phyloP scores from a whole-genome alignment of 2,888 invertebrate genomes.

The Hydraecia micacea region DNA sequence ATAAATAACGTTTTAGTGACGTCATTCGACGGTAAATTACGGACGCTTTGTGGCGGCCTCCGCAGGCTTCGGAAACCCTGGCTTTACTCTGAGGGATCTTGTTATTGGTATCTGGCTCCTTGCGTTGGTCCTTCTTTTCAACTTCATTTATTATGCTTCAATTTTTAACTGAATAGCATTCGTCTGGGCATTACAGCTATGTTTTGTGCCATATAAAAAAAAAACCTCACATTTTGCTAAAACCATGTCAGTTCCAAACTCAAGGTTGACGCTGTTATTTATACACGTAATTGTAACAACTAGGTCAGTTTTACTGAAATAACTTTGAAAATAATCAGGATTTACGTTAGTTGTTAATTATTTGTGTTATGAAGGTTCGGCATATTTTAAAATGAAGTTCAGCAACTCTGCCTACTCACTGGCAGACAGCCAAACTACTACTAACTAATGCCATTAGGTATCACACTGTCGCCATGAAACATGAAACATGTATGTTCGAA shows the following conservation, averaged over 20 bases:
- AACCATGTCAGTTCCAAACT: slow-evolving; percentile 2
- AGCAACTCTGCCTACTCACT: slow-evolving; percentile 64
- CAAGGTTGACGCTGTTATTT: slow-evolving; percentile 25
- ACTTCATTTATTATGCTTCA: neutral
- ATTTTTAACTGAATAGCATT: neutral
- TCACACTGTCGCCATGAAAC: slow-evolving; percentile 65
- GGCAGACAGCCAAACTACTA: slow-evolving; percentile 68
- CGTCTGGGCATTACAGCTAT: neutral
- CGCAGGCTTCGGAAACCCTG: neutral
- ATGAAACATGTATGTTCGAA: slow-evolving; percentile 64
- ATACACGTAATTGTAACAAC: slow-evolving; percentile 40
- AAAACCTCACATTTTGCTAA: neutral
- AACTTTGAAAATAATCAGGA: slow-evolving; percentile 49
- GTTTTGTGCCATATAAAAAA: neutral
- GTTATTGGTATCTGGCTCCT: neutral
- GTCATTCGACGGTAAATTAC: neutral
- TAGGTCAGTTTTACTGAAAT: slow-evolving; percentile 49
- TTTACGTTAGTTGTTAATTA: slow-evolving; percentile 61
- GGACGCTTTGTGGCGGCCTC: neutral
- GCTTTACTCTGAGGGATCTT: neutral
- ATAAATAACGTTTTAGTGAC: no score
- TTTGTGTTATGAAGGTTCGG: slow-evolving; percentile 63
- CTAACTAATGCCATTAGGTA: slow-evolving; percentile 61
- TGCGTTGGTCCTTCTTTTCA: neutral
- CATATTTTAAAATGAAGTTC: slow-evolving; percentile 70